phyloP scores from a whole-genome alignment of 2,797 vertebrate species.

The Anguilla anguilla region DNA sequence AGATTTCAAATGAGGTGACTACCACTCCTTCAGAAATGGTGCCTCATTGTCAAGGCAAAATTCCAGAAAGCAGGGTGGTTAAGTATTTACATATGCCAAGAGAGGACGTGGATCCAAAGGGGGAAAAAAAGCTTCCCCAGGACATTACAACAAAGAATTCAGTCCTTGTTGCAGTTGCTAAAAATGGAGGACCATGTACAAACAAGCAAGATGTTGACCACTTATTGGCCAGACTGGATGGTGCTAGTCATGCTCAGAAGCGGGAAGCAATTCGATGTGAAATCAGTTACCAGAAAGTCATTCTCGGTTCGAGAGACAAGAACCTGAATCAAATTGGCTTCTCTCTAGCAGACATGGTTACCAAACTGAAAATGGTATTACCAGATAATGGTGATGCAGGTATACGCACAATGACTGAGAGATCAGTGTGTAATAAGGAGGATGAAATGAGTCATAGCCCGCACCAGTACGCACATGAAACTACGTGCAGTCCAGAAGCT shows the following conservation, averaged over 20 bases:
- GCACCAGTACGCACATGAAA: too few species aligned
- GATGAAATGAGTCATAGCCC: background rate
- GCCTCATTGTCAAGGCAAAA: background rate
- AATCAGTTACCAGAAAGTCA: slow-evolving; percentile 69
- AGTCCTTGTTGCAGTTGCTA: slow-evolving; percentile 60
- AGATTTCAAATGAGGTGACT: background rate
- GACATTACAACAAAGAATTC: slow-evolving; percentile 49
- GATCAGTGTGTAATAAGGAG: background rate
- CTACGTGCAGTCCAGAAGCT: background rate
- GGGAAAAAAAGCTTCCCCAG: slow-evolving; percentile 26
- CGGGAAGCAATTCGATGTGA: slow-evolving; percentile 68
- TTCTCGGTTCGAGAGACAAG: slow-evolving; percentile 61
- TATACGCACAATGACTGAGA: background rate
- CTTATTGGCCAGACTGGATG: slow-evolving; percentile 65
- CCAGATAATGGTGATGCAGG: slow-evolving; percentile 42
- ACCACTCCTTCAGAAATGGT: background rate
- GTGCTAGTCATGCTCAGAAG: slow-evolving; percentile 55
- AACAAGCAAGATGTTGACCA: slow-evolving; percentile 70
- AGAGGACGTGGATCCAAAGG: background rate
- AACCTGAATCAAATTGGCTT: slow-evolving; percentile 50
- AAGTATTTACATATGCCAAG: background rate
- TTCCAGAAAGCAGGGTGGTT: background rate
- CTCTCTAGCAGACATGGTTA: slow-evolving; percentile 52
- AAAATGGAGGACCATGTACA: slow-evolving; percentile 72
- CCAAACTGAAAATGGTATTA: slow-evolving; percentile 68